phyloP scores from a whole-genome alignment of 2,113 vertebrate species.

The Setophaga coronata region DNA sequence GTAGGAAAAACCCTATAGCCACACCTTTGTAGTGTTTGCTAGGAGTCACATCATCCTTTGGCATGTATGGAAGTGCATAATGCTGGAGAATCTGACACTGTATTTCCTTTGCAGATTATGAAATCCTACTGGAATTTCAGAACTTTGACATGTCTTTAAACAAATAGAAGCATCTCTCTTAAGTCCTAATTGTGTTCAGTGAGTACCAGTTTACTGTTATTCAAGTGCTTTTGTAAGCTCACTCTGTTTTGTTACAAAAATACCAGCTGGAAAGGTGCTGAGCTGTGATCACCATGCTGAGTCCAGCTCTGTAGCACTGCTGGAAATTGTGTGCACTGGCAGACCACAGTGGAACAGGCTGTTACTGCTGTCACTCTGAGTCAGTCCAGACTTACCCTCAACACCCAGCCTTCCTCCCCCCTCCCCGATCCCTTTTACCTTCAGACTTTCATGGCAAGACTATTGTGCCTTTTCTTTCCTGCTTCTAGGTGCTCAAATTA shows the following conservation, averaged over 20 bases:
- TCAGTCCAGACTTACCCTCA: neutral
- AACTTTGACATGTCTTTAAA: neutral
- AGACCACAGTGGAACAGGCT: fast-evolving
- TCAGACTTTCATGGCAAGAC: neutral
- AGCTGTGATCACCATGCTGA: neutral
- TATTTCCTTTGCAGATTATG: neutral
- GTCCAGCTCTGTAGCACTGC: neutral
- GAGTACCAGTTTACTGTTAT: neutral
- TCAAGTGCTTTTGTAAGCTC: neutral
- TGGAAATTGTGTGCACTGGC: neutral
- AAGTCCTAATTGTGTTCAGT: neutral
- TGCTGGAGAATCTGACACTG: neutral
- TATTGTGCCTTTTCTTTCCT: neutral
- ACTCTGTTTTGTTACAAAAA: neutral
- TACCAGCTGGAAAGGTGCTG: neutral
- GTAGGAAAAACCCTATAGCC: neutral
- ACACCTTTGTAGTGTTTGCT: neutral
- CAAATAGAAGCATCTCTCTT: neutral
- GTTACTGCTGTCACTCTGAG: neutral
- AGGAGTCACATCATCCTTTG: neutral
- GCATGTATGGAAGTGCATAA: neutral
- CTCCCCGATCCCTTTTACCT: neutral
- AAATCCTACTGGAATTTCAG: neutral
- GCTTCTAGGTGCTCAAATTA: neutral
- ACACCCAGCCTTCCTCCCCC: neutral